These are phyloP conservation scores for Lasioglossum morio DNA, from an alignment of 2,888 invertebrate species.

Conservation along the genomic window DNA sequence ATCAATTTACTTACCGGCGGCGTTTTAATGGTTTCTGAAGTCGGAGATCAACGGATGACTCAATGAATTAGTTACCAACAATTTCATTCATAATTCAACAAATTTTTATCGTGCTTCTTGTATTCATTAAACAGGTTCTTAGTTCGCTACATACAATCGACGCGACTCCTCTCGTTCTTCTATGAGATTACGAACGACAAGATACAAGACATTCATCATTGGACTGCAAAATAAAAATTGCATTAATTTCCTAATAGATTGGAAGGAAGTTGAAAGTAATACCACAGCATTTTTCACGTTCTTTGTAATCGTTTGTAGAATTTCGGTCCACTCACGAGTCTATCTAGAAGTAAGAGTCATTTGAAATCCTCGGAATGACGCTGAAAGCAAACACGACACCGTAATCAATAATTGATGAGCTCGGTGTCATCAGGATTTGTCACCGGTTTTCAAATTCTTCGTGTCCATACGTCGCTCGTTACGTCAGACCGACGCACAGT, in stretches of 20 bases:
- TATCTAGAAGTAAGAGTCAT: neutral
- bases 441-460: conserved; percentile 17
- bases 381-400: neutral
- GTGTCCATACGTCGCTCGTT: neutral
- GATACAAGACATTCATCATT: neutral
- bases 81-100: neutral
- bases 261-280: neutral
- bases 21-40: neutral
- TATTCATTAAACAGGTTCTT: neutral
- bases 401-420: conserved; percentile 40
- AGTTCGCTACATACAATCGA: too few relatives aligned
- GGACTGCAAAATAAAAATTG: neutral
- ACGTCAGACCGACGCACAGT: conserved; percentile 9
- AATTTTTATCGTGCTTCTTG: neutral
- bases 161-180: too few relatives aligned
- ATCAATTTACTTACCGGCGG: neutral
- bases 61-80: neutral
- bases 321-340: neutral
- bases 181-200: too few relatives aligned
- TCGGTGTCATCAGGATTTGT: neutral
- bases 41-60: neutral
- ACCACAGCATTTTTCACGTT: neutral
- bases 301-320: neutral
- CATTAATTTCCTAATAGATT: neutral
- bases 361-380: neutral